Evolutionary conservation across 2,888 invertebrate genomes (phyloP), one percentile per base, ranked within the genome.

Genomic region (Drosophila neotestacea): DNA sequence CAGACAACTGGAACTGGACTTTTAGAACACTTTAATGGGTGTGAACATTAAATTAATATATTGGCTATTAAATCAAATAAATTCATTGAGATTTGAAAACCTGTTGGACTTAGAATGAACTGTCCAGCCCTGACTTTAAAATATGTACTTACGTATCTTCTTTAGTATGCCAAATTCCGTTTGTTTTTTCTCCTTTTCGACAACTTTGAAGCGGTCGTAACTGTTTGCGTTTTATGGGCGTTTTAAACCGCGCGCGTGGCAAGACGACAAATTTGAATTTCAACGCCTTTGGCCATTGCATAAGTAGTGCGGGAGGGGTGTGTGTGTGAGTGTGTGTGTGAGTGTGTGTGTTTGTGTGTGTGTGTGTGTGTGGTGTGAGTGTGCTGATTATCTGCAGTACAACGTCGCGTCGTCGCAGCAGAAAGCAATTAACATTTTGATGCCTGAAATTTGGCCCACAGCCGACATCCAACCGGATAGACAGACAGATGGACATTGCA

Each of bases 391-490:
- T 74, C 66, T 66, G 71, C 56, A 64, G 60, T 56, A 13, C 52
- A 56, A 27, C 58, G 47, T 46, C 36, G 51, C 51, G 54, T 41
- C 48, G 47, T 32, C 47, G 59, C 63, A 32, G 55, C 69, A 60
- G 51, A 78, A 87, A 86, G 85, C 87, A 87, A 86, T 86, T 86
- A 89, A 85, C 85, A 75, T 79, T 77, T 81, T 77, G 81, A 77
- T 85, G 83, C 73, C 59, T 67, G 71, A 83, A 73, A 83, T 79
- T 82, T 79, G 71, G 72, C 70, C 63, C 63, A 67, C 61, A 72
- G 51, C 52, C 51, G 55, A 64, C 48, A 30, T 22, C 4, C 46
- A 36, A 44, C 41, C 46, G 39, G 42, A 50, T 59, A 10, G 13
- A 54, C 48, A 27, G 47, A 39, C 39, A 13, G 70, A 54, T 36